Evolutionary conservation across 2,888 invertebrate genomes (phyloP), one percentile per base, ranked within the genome.

Genomic region (Myathropa florea): DNA sequence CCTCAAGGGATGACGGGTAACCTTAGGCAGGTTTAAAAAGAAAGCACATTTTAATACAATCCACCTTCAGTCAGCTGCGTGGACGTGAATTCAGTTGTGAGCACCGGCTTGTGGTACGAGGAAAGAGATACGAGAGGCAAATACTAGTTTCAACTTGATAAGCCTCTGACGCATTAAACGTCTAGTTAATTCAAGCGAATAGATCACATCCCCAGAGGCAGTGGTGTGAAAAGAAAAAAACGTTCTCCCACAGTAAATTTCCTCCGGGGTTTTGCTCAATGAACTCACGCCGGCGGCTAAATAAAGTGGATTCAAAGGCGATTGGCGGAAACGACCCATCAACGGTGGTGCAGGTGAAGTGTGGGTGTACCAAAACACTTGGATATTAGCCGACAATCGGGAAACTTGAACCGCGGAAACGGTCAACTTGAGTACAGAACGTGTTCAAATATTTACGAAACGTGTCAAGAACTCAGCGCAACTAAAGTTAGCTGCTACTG

Each of bases 361-460:
- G 30, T 65, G 71, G 61, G 36, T 57, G 53, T 39, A 60, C 33
- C 18, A 53, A 60, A 60, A 61, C 63, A 70, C 63, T 70, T 65
- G 59, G 75, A 79, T 86, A 83, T 86, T 86, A 86, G 75, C 71
- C 78, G 73, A 71, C 86, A 86, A 83, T 86, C 83, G 83, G 78
- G 83, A 78, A 86, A 86, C 86, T 86, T 83, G 78, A 86, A 86
- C 86, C 86, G 86, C 86, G 86, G 86, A 86, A 86, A 86, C 83
- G 83, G 86, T 86, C 86, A 86, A 86, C 86, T 86, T 83, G 75
- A 86, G 70, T 64, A 70, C 60, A 55, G 89, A 89, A 91, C 91
- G 90, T 91, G 92, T 90, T 90, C 90, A 91, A 91, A 91, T 91
- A 91, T 91, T 91, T 91, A 90, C 92, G 89, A 91, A 91, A 91